phyloP scores from a whole-genome alignment of 2,113 vertebrate genomes.

The Callithrix jacchus region DNA sequence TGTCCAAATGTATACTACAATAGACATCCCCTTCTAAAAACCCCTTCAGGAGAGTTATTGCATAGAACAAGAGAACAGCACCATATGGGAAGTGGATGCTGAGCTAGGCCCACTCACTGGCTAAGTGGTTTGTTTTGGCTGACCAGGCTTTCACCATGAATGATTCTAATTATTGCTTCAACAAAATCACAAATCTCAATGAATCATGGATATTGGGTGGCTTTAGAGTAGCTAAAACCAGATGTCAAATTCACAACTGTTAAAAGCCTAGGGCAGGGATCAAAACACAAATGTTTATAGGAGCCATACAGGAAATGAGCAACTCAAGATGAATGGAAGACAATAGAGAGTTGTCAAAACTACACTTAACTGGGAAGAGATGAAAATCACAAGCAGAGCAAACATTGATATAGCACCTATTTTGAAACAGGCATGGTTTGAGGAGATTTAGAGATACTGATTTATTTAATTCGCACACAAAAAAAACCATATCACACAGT shows the following conservation, averaged over 20 bases:
- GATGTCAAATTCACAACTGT: slow-evolving; percentile 51
- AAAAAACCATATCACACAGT: not conserved
- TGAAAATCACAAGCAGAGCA: not conserved
- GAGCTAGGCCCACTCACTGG: not conserved
- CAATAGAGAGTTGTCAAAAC: not conserved
- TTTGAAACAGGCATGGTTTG: not conserved
- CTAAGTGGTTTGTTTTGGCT: slow-evolving; percentile 2
- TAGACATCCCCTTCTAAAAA: not conserved
- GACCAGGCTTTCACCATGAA: slow-evolving; percentile 6
- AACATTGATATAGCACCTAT: not conserved
- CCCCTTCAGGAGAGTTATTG: not conserved
- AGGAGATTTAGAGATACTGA: not conserved
- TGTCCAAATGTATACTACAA: not conserved
- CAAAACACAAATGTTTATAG: slow-evolving; percentile 46
- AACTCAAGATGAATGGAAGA: slow-evolving; percentile 34
- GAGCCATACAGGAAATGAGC: slow-evolving; percentile 46
- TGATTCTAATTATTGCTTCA: slow-evolving; percentile 38
- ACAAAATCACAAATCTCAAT: slow-evolving; percentile 37
- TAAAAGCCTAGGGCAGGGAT: slow-evolving; percentile 33
- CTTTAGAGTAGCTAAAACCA: slow-evolving; percentile 25
- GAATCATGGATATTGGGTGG: slow-evolving; percentile 40
- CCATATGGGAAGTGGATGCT: not conserved
- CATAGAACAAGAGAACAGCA: not conserved
- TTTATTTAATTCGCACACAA: not conserved
- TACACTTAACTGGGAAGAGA: slow-evolving; percentile 32